These are phyloP conservation scores for Penaeus vannamei DNA, from an alignment of 1,140 invertebrate species.

Conservation along the genomic window DNA sequence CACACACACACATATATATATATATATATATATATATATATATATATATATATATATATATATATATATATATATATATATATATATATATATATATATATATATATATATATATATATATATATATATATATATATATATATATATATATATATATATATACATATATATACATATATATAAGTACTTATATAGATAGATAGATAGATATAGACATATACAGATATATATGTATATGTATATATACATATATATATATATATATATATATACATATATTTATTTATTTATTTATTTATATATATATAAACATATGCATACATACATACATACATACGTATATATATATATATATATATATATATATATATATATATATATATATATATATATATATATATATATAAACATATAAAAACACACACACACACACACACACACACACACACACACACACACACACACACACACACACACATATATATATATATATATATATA, in stretches of 20 bases:
- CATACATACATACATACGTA: no score
- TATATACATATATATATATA: background rate
- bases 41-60: conserved; percentile 18
- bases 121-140: background rate
- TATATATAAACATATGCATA: no score
- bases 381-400: no score
- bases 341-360: no score
- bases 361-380: no score
- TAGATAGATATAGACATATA: background rate
- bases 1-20: background rate
- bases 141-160: background rate
- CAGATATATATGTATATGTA: background rate
- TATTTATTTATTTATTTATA: no score
- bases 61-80: conserved; percentile 22
- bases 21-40: conserved; percentile 22
- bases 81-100: conserved; percentile 13
- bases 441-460: background rate
- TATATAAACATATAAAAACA: no score
- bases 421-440: background rate
- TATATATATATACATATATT: no score
- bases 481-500: no score
- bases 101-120: background rate
- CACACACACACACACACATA: background rate
- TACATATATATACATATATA: background rate
- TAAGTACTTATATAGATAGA: background rate